A percentile compares a stretch with the other conserved stretches of the same genome.
phyloP scores from a whole-genome alignment of 2,888 invertebrate genomes.

The Mayetiola destructor region DNA sequence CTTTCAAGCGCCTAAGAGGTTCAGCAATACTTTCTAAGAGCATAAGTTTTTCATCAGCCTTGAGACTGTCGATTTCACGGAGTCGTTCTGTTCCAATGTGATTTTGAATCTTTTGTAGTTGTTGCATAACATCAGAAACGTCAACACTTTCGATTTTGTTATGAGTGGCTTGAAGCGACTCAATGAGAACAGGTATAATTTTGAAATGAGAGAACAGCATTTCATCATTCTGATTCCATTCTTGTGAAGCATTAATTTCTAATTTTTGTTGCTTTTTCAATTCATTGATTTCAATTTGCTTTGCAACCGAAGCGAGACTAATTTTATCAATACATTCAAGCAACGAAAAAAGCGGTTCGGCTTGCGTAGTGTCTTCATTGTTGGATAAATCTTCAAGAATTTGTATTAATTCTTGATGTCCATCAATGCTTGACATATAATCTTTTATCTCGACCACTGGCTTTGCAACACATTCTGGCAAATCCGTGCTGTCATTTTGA shows the following conservation, averaged over 20 bases:
- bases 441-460: conserved; percentile 18
- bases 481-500: conserved; percentile 19
- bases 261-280: conserved; percentile 43
- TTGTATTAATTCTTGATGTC: conserved; percentile 15
- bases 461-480: conserved; percentile 16
- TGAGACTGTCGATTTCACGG: too few relatives aligned
- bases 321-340: conserved; percentile 28
- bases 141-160: too few relatives aligned
- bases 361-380: conserved; percentile 6
- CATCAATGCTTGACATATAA: conserved; percentile 14
- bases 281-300: conserved; percentile 33
- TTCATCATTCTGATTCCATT: too few relatives aligned
- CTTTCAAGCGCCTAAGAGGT: too few relatives aligned
- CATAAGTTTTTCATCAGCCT: too few relatives aligned
- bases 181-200: too few relatives aligned
- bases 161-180: too few relatives aligned
- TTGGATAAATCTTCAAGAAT: neutral
- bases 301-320: conserved; percentile 33
- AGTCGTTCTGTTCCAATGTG: neutral
- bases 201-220: too few relatives aligned
- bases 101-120: neutral
- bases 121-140: neutral
- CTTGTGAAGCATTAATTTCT: too few relatives aligned
- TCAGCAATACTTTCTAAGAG: too few relatives aligned
- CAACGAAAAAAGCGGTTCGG: conserved; percentile 21